These are phyloP conservation scores for Mus spretus DNA, from an alignment of 2,797 vertebrate genomes.

Conservation along the genomic window DNA sequence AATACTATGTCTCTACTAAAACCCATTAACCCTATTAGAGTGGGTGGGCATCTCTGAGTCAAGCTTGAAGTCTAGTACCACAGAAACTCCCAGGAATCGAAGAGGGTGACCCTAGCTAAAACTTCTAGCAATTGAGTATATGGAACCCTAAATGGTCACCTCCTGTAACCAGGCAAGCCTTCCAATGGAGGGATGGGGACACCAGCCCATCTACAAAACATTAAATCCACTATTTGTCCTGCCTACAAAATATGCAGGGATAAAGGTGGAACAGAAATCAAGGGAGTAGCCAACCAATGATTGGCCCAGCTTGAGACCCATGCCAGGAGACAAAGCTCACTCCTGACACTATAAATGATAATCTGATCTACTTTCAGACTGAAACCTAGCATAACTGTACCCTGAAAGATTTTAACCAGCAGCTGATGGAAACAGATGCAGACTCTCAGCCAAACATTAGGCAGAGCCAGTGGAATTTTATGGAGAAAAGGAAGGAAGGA, in stretches of 20 bases:
- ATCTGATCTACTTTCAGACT: too few relatives aligned
- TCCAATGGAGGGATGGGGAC: neutral
- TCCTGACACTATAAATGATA: too few relatives aligned
- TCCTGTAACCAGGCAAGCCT: neutral
- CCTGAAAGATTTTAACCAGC: too few relatives aligned
- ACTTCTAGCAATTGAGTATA: neutral
- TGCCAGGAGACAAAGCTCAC: too few relatives aligned
- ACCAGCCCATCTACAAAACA: neutral
- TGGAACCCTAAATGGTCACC: neutral
- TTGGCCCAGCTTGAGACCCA: too few relatives aligned
- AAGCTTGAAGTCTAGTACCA: neutral
- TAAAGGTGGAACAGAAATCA: too few relatives aligned
- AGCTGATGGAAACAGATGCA: too few relatives aligned
- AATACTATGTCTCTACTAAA: neutral
- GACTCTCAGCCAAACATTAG: too few relatives aligned
- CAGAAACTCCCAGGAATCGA: neutral
- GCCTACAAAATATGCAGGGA: neutral
- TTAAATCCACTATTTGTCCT: neutral
- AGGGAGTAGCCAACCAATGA: too few relatives aligned
- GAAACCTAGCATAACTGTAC: too few relatives aligned
- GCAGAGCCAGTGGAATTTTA: too few relatives aligned
- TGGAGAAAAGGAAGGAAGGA: too few relatives aligned
- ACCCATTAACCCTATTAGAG: neutral
- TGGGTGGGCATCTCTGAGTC: neutral
- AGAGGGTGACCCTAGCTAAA: neutral